Conservation (phyloP, 1,140 invertebrate genomes). For the Drosophila melanica region DNA sequence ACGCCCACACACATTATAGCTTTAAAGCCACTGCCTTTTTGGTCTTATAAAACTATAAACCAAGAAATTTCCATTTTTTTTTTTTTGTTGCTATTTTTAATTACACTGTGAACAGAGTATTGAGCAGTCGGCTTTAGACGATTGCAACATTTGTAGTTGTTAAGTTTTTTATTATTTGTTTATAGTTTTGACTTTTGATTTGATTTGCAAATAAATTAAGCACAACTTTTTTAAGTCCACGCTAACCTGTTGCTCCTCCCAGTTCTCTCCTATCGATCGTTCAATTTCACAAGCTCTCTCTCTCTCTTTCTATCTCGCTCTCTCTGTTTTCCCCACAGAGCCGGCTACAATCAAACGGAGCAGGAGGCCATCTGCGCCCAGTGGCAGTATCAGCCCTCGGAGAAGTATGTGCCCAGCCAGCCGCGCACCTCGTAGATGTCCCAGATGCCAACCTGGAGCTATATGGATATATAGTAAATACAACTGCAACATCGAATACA, state of each 20-base stretch:
- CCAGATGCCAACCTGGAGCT: conserved; percentile 13
- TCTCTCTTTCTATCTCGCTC: background rate
- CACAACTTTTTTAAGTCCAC: background rate
- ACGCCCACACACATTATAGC: too few species aligned
- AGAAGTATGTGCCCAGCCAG: conserved; percentile 85
- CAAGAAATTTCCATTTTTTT: background rate
- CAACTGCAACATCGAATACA: conserved; percentile 20
- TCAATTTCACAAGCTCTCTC: background rate
- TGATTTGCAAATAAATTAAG: conserved; percentile 6
- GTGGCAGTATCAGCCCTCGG: conserved; percentile 87
- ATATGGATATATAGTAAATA: too few species aligned
- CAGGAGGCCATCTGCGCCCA: conserved; percentile 86
- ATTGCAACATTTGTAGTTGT: too few species aligned
- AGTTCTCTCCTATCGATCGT: background rate
- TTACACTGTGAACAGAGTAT: too few species aligned
- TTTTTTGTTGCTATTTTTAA: background rate
- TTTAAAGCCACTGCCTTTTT: too few species aligned
- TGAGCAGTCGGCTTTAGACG: too few species aligned
- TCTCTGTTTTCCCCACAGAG: conserved; percentile 58
- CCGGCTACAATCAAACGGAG: conserved; percentile 86
- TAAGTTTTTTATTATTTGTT: too few species aligned
- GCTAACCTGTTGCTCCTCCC: conserved; percentile 1
- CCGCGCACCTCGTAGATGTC: conserved; percentile 64
- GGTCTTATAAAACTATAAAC: too few species aligned
- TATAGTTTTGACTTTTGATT: too few species aligned